Conservation (phyloP, 2,113 vertebrate species). For the Melanocharis versteri region DNA sequence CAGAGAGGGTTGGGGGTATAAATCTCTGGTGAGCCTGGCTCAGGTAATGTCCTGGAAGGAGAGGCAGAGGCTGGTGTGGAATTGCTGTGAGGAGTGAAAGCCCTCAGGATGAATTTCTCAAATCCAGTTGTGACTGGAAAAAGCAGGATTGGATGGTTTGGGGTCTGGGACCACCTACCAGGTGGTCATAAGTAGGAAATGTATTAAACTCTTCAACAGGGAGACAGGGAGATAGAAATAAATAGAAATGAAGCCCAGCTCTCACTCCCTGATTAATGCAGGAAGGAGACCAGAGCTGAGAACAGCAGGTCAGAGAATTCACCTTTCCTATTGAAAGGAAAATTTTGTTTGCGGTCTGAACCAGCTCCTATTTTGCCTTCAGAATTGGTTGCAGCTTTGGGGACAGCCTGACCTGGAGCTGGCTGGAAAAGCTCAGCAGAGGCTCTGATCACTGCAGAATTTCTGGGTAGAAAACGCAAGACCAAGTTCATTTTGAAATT, state of each 20-base stretch:
- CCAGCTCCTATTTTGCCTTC: background rate
- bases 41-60: background rate
- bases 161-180: background rate
- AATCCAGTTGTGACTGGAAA: background rate
- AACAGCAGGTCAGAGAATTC: background rate
- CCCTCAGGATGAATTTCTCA: background rate
- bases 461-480: background rate
- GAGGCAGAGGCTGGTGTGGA: background rate
- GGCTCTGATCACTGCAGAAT: background rate
- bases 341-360: background rate
- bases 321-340: fast-evolving
- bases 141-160: background rate
- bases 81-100: background rate
- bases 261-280: background rate
- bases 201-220: background rate
- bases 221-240: fast-evolving
- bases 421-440: background rate
- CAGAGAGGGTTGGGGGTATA: background rate
- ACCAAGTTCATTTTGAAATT: fast-evolving
- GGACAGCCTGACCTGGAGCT: background rate
- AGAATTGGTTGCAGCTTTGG: background rate
- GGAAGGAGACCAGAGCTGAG: background rate
- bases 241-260: background rate
- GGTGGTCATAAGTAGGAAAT: background rate
- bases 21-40: background rate